A percentile compares a stretch with the other conserved stretches of the same genome.
These are phyloP conservation scores for Barypeithes pellucidus DNA, from an alignment of 2,888 invertebrate genomes.

Conservation along the genomic window DNA sequence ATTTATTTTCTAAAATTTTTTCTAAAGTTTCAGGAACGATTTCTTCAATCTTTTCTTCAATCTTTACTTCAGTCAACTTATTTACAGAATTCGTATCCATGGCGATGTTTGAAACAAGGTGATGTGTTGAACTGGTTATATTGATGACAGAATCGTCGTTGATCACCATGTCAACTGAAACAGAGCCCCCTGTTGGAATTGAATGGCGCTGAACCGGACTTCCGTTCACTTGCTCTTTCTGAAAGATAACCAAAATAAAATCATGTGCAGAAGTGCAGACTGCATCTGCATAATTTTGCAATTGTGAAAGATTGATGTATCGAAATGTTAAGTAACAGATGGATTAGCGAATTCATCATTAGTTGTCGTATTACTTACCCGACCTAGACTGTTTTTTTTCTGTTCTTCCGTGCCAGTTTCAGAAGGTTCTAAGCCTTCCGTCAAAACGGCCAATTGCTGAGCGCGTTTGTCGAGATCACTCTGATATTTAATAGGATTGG, in stretches of 20 bases:
- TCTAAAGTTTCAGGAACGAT: constrained; percentile 86
- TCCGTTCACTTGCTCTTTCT: constrained; percentile 64
- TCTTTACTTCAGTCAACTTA: constrained; percentile 62
- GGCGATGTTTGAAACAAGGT: constrained; percentile 42
- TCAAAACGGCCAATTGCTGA: constrained; percentile 90
- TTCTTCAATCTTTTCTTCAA: constrained; percentile 73
- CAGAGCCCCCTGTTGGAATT: constrained; percentile 57
- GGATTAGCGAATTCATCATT: no score
- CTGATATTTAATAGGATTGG: constrained; percentile 97
- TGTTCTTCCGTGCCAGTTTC: constrained; percentile 68
- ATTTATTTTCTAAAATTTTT: constrained; percentile 85
- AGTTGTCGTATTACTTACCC: constrained; percentile 38
- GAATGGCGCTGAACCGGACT: constrained; percentile 73
- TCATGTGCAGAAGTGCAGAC: no score
- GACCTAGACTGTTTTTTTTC: constrained; percentile 60
- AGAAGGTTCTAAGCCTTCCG: constrained; percentile 82
- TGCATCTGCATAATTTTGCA: no score
- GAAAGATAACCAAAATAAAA: constrained; percentile 14
- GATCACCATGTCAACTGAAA: constrained; percentile 55
- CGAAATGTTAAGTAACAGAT: no score
- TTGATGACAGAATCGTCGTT: constrained; percentile 60
- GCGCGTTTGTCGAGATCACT: constrained; percentile 94
- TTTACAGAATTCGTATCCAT: constrained; percentile 64
- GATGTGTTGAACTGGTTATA: constrained; percentile 26
- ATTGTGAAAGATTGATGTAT: no score